Conservation (phyloP, 2,113 vertebrate genomes). For the Salvelinus alpinus region DNA sequence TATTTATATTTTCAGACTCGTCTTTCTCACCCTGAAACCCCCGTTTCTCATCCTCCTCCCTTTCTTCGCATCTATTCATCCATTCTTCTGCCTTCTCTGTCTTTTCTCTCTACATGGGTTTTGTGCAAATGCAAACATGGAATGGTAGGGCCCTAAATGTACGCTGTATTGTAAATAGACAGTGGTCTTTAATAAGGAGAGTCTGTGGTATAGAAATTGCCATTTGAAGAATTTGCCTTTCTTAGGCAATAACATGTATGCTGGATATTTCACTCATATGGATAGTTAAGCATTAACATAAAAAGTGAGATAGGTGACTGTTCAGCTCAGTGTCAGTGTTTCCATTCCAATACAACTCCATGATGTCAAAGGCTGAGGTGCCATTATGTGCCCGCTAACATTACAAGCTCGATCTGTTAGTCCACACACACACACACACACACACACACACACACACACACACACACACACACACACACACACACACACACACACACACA, state of each 20-base stretch:
- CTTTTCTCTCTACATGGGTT: constrained; percentile 23
- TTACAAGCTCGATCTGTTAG: constrained; percentile 28
- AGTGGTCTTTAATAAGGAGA: background rate
- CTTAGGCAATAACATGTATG: constrained; percentile 25
- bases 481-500: no score
- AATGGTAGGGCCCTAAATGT: constrained; percentile 32
- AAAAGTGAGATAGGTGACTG: constrained; percentile 14
- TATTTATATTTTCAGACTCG: no score
- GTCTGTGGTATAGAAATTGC: constrained; percentile 6
- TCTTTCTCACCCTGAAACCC: constrained; percentile 11
- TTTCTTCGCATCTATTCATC: constrained; percentile 39
- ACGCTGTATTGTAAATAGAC: constrained; percentile 22
- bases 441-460: no score
- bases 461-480: no score
- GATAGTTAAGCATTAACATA: constrained; percentile 15
- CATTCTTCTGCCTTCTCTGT: constrained; percentile 21
- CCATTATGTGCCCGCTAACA: constrained; percentile 15
- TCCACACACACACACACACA: no score
- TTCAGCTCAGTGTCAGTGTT: constrained; percentile 48
- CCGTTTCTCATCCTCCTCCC: background rate
- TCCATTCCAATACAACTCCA: constrained; percentile 40
- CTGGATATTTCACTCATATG: constrained; percentile 29
- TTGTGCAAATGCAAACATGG: constrained; percentile 35
- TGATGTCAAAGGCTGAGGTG: constrained; percentile 51
- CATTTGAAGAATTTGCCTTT: constrained; percentile 24